Conservation (phyloP, 2,113 vertebrate species). For the Catharus bicknelli region DNA sequence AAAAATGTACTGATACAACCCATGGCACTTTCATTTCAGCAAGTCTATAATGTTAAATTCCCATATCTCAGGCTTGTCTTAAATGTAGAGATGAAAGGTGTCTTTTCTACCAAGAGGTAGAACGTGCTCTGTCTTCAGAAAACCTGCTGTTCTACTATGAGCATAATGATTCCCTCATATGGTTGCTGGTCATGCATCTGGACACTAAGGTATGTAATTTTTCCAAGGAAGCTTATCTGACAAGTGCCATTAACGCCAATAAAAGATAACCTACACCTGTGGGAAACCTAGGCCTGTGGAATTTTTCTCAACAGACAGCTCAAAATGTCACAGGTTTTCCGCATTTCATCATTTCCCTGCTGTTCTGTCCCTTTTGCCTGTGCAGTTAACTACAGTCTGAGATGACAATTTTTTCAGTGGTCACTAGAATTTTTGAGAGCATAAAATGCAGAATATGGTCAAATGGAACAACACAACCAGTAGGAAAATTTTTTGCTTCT, state of each 20-base stretch:
- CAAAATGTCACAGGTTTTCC: background rate
- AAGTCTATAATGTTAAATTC: background rate
- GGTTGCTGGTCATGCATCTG: background rate
- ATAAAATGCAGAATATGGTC: background rate
- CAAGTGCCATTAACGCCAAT: background rate
- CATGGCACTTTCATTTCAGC: slow-evolving; percentile 43
- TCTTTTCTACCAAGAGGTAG: background rate
- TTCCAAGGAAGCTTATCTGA: background rate
- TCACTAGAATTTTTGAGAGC: background rate
- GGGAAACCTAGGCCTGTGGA: background rate
- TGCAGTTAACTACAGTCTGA: background rate
- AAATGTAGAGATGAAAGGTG: background rate
- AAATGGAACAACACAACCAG: background rate
- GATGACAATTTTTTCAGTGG: background rate
- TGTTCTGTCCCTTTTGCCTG: background rate
- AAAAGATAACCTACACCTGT: background rate
- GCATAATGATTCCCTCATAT: background rate
- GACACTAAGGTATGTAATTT: background rate
- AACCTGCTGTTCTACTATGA: background rate
- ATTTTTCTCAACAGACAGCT: background rate
- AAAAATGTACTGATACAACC: slow-evolving; percentile 50
- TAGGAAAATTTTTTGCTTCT: background rate
- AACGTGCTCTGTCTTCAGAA: background rate
- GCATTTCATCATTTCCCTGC: background rate
- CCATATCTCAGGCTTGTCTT: background rate